Percentiles rank a stretch among this genome's conserved stretches.
Evolutionary conservation across 2,888 invertebrate species (phyloP).

Genomic region (Amorpha juglandis): DNA sequence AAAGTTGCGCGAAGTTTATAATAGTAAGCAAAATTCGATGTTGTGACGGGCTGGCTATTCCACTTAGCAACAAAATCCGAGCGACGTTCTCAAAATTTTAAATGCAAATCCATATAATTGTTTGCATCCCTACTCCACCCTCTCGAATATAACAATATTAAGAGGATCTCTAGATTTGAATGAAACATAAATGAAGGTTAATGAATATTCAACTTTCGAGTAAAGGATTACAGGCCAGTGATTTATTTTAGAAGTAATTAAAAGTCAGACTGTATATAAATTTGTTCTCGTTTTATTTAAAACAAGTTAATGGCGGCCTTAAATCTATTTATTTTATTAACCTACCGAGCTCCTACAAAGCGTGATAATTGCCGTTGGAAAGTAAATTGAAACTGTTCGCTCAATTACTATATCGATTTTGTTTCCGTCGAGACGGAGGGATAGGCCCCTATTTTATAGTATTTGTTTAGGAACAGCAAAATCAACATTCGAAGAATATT

Average conservation of each 20-base stretch:
- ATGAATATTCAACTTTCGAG: constrained; percentile 27
- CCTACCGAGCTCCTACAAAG: constrained; percentile 23
- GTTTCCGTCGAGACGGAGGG: constrained; percentile 17
- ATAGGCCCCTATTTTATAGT: not conserved
- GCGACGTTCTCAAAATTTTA: constrained; percentile 7
- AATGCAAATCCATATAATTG: constrained; percentile 15
- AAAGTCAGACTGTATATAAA: constrained; percentile 28
- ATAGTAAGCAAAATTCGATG: not conserved
- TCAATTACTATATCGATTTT: constrained; percentile 31
- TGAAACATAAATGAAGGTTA: constrained; percentile 18
- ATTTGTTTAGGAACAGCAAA: not conserved
- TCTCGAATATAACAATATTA: constrained; percentile 14
- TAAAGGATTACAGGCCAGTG: constrained; percentile 19
- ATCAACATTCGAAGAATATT: not conserved
- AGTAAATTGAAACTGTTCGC: constrained; percentile 37
- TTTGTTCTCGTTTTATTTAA: constrained; percentile 26
- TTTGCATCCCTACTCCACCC: constrained; percentile 7
- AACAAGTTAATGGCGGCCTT: constrained; percentile 22
- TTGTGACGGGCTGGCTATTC: too few species aligned
- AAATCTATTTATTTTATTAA: constrained; percentile 30
- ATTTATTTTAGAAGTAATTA: constrained; percentile 26
- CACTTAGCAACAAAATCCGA: too few species aligned
- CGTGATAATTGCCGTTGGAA: constrained; percentile 27
- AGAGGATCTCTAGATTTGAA: constrained; percentile 19
- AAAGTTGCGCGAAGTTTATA: not conserved